Percentiles rank a stretch among this genome's conserved stretches.
These are phyloP conservation scores for Lithophane ornitopus DNA, from an alignment of 2,888 invertebrate species.

Conservation along the genomic window DNA sequence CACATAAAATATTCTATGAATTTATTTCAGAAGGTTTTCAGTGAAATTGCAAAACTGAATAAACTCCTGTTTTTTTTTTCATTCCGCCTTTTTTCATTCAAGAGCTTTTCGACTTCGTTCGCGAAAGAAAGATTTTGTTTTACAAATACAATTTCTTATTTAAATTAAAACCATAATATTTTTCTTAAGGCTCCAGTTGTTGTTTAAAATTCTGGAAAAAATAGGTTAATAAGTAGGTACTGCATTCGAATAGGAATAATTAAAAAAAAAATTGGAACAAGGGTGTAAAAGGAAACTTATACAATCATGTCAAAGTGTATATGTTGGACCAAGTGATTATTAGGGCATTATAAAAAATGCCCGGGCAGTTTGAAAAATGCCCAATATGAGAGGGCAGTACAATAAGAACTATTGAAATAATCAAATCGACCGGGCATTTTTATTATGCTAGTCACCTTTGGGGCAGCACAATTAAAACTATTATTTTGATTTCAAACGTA, in stretches of 20 bases:
- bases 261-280: too few relatives aligned
- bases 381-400: too few relatives aligned
- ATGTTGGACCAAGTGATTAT: too few relatives aligned
- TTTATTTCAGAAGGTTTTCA: constrained; percentile 88
- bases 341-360: too few relatives aligned
- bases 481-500: too few relatives aligned
- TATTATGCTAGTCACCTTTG: too few relatives aligned
- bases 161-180: background rate
- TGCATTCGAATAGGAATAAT: background rate
- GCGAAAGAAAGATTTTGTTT: constrained; percentile 35
- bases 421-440: too few relatives aligned
- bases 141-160: constrained; percentile 27
- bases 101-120: constrained; percentile 42
- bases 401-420: too few relatives aligned
- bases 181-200: constrained; percentile 1
- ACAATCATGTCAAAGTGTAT: background rate
- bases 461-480: too few relatives aligned
- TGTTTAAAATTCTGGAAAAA: background rate
- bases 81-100: constrained; percentile 58
- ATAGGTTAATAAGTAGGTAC: background rate
- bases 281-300: background rate
- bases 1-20: constrained; percentile 90
- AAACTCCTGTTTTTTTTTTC: constrained; percentile 70
- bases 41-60: constrained; percentile 78
- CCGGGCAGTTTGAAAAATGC: too few relatives aligned